These are phyloP conservation scores for Sabatieria punctata DNA, from an alignment of 2,888 invertebrate genomes.

Conservation along the genomic window DNA sequence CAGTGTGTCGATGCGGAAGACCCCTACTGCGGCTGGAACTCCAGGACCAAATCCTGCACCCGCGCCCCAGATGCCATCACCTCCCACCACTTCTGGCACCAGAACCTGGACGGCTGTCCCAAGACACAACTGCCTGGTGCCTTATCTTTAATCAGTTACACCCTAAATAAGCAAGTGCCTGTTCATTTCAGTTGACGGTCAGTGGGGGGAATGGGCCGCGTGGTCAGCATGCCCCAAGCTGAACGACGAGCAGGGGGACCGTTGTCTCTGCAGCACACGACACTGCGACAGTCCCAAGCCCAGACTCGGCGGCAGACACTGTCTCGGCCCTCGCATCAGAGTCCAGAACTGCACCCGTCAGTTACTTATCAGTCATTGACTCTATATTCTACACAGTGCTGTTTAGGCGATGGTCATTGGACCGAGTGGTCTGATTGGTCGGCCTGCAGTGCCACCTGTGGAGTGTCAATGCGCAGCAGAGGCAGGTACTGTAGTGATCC, in stretches of 20 bases:
- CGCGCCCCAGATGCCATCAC: slow-evolving; percentile 49
- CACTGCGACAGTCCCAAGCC: slow-evolving; percentile 67
- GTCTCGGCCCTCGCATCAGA: slow-evolving; percentile 42
- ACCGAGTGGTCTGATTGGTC: slow-evolving; percentile 85
- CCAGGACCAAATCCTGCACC: slow-evolving; percentile 52
- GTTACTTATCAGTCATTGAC: too few relatives aligned
- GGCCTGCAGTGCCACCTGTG: slow-evolving; percentile 59
- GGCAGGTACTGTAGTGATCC: slow-evolving; percentile 68
- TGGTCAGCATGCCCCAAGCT: slow-evolving; percentile 55
- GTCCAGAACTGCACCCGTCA: slow-evolving; percentile 33
- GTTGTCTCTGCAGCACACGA: slow-evolving; percentile 60
- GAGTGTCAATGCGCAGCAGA: slow-evolving; percentile 64
- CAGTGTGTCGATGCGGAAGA: slow-evolving; percentile 65
- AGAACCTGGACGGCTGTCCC: slow-evolving; percentile 40
- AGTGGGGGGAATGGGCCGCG: slow-evolving; percentile 68
- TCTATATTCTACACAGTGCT: too few relatives aligned
- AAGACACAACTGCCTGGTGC: too few relatives aligned
- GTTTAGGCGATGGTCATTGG: slow-evolving; percentile 62
- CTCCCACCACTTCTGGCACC: slow-evolving; percentile 52
- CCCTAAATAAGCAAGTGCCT: too few relatives aligned
- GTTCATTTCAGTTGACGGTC: too few relatives aligned
- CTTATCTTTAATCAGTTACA: too few relatives aligned
- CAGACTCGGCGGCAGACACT: slow-evolving; percentile 53
- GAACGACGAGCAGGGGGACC: slow-evolving; percentile 36
- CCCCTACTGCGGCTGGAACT: slow-evolving; percentile 88